Base-by-base conservation (phyloP, 1,140 invertebrate genomes). In the Rhynchophorus ferrugineus region DNA sequence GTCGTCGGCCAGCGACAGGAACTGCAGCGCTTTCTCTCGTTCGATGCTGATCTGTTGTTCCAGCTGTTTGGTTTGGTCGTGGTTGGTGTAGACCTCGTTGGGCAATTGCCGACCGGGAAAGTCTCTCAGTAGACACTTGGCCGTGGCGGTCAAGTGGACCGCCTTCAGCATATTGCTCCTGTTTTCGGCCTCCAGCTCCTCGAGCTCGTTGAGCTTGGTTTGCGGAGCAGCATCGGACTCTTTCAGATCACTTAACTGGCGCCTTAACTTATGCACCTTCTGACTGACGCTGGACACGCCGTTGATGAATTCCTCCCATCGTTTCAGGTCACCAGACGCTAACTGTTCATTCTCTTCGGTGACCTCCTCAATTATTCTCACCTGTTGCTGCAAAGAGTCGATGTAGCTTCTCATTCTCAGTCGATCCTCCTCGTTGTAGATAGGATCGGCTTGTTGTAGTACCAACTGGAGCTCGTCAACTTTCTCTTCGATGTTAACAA, bases 1-100 rank as follows among this genome's bases (percentile, higher is more conserved):
- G 66, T 92, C 89, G 62, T 89, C 86, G 0, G 82, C 81, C 35
- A 91, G 67, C 0, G 83, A 78, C 11, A 83, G 70, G 18, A 87
- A 63, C 62, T 89, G 85, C 0, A 88, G 65, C 0, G 88, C 67
- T 38, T 82, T 78, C 52, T 90, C 85, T 24, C 86, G 75, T 70
- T 91, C 85, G 0, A 76, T 69, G 38, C 72, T 74, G 33, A 89
- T 80, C 20, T 70, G 72, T 45, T 82, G 78, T 49, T 85, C 84
- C 14, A 87, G 76, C 44, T 79, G 75, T 63, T 79, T 80, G 1
- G 77, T 79, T n/a, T 73, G 72, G 59, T 87, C 83, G 46, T 83
- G 76, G 18, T 78, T 75, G 9, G 59, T 61, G 58, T 81, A 85
- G 1, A 82, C 73, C 51, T 81, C 78, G 19, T 76, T 65, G 0